These are phyloP conservation scores for Microcebus jonahi DNA, from an alignment of 2,113 vertebrate species.

Conservation along the genomic window DNA sequence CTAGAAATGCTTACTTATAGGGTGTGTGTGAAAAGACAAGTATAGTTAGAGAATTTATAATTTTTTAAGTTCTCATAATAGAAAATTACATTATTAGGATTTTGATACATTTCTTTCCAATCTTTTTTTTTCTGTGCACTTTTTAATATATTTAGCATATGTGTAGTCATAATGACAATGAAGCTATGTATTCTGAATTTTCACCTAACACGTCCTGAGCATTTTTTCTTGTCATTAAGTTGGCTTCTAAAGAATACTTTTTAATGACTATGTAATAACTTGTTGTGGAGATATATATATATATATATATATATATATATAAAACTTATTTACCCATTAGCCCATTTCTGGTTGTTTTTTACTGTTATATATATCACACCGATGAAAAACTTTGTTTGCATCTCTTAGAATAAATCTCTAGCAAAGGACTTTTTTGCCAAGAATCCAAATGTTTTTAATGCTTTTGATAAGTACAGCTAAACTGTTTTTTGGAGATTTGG, in stretches of 20 bases:
- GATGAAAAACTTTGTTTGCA: background rate
- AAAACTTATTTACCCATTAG: background rate
- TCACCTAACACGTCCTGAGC: background rate
- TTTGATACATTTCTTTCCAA: background rate
- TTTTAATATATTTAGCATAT: background rate
- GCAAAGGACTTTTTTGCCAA: background rate
- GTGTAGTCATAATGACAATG: background rate
- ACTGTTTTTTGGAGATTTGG: background rate
- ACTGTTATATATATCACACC: background rate
- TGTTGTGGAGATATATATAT: background rate
- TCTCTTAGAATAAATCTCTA: background rate
- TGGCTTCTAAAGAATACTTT: slow-evolving; percentile 26
- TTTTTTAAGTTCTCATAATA: background rate
- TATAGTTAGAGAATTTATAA: background rate
- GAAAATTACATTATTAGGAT: background rate
- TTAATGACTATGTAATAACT: background rate
- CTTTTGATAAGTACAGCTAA: background rate
- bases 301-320: background rate
- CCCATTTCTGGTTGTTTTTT: background rate
- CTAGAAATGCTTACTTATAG: background rate
- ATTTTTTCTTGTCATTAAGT: background rate
- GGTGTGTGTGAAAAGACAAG: background rate
- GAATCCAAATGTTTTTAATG: slow-evolving; percentile 15
- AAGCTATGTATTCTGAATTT: background rate
- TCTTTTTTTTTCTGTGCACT: background rate